Conservation (phyloP, 2,797 vertebrate species). For the Chelonia mydas region DNA sequence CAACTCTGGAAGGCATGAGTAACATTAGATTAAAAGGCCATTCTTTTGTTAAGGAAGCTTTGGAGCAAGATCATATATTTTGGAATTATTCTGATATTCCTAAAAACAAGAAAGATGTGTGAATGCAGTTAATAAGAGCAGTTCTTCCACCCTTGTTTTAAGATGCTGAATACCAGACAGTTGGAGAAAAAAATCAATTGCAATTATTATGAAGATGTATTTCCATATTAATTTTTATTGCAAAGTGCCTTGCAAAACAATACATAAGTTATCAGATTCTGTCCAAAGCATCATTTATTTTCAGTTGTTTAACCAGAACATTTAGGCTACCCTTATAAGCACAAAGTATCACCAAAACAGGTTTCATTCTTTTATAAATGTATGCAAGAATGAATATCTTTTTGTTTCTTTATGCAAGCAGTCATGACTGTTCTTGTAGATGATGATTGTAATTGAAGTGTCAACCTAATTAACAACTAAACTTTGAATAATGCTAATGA, state of each 20-base stretch:
- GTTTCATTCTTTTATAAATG: constrained; percentile 22
- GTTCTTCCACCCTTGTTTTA: background rate
- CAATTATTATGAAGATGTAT: background rate
- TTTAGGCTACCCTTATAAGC: background rate
- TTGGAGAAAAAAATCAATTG: background rate
- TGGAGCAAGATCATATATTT: background rate
- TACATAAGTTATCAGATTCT: background rate
- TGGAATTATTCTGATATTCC: background rate
- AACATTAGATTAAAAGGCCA: background rate
- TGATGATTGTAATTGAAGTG: constrained; percentile 88
- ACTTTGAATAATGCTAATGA: constrained; percentile 96
- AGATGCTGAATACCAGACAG: background rate
- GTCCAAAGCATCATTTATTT: background rate
- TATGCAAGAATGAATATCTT: constrained; percentile 45
- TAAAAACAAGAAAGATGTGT: background rate
- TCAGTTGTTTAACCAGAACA: background rate
- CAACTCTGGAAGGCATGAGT: background rate
- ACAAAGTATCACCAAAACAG: constrained; percentile 23
- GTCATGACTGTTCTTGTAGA: constrained; percentile 82
- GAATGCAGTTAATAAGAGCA: background rate
- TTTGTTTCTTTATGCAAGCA: constrained; percentile 74
- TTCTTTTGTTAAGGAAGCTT: background rate
- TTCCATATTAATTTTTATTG: background rate
- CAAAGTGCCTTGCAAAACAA: background rate
- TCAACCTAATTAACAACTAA: constrained; percentile 96